Conservation (phyloP, 2,113 vertebrate species). For the Dasyurus viverrinus region DNA sequence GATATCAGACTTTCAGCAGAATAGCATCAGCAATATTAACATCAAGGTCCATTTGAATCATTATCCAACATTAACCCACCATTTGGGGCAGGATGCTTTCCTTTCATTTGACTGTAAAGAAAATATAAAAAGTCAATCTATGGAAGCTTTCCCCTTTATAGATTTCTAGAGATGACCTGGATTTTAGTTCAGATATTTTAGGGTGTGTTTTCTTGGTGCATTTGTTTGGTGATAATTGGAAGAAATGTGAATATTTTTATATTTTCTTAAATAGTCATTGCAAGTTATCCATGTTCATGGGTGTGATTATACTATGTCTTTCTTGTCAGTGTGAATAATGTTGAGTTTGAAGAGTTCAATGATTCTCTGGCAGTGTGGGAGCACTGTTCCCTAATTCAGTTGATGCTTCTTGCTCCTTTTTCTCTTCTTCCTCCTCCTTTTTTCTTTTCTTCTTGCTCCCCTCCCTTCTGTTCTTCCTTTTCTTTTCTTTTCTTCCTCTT, state of each 20-base stretch:
- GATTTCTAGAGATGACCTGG: constrained; percentile 67
- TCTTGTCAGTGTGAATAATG: not conserved
- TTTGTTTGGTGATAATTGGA: constrained; percentile 58
- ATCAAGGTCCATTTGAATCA: not conserved
- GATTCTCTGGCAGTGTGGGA: constrained; percentile 46
- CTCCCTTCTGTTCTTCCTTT: constrained; percentile 56
- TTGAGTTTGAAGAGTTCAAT: not conserved
- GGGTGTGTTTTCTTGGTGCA: constrained; percentile 24
- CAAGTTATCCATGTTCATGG: not conserved
- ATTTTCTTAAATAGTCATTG: constrained; percentile 64
- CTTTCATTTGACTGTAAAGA: constrained; percentile 63
- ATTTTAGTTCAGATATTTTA: constrained; percentile 57
- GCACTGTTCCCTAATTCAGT: constrained; percentile 45
- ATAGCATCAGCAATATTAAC: not conserved
- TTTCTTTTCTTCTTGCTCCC: constrained; percentile 48
- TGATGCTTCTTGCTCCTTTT: constrained; percentile 59
- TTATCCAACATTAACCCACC: constrained; percentile 19
- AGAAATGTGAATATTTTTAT: constrained; percentile 53
- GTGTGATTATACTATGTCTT: not conserved
- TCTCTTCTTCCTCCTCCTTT: not conserved
- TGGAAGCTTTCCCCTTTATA: constrained; percentile 66
- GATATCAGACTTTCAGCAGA: not conserved
- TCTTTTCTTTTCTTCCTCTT: not conserved
- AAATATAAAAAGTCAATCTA: constrained; percentile 72
- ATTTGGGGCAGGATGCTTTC: constrained; percentile 70